Evolutionary conservation across 2,113 vertebrate genomes (phyloP), one percentile per base, ranked within the genome.

Genomic region (Equus przewalskii): DNA sequence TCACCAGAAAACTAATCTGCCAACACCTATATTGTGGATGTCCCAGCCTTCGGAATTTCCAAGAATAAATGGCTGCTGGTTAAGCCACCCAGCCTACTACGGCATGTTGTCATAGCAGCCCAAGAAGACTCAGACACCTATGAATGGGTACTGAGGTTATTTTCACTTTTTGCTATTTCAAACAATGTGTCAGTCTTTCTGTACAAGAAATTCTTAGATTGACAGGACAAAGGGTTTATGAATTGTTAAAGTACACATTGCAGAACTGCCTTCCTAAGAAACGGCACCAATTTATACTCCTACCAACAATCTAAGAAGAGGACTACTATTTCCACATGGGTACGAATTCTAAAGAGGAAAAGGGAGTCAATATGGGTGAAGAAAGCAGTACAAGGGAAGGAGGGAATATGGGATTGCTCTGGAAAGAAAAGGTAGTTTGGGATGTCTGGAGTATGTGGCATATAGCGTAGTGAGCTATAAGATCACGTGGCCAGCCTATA

Each of bases 151-250:
- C 46, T 76, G 36, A 51, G 7, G 36, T 69, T 85, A 46, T 62
- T 95, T 92, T 81, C 56, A 82, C 22, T n/a, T 97, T 87, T 58
- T 67, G 44, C 56, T 67, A 91, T 84, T 94, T 85, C 79, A 92
- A 91, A 91, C 58, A 93, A 88, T 33, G 3, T 78, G 54, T 82
- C 75, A 72, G 33, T 75, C 58, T 78, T 94, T 89, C n/a, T 80
- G 24, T n/a, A 81, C 6, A 2, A 89, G 49, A 73, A 26, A 92
- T 64, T 92, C 73, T 92, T 86, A 94, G 56, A 94, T 51, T 67
- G 16, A 60, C 56, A 24, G n/a, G n/a, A 91, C 33, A 81, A 88
- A 87, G 36, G 1, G 18, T 60, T 54, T 64, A 67, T 16, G 11
- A 10, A 54, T 49, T 80, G 87, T 84, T 86, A 81, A 67, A 86